Conservation (phyloP, 2,888 invertebrate genomes). For the Elegia similella region DNA sequence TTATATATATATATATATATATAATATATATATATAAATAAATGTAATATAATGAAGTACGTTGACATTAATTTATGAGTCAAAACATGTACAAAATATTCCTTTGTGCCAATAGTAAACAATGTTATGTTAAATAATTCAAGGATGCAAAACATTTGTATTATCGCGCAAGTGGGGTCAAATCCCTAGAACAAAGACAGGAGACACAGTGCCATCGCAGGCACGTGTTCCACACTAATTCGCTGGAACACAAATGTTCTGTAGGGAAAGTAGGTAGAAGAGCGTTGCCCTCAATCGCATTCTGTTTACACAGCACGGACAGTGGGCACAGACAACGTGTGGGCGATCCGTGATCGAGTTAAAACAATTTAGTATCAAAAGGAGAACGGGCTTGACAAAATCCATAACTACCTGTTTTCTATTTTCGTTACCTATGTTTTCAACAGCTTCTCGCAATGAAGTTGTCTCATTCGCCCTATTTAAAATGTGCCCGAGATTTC, state of each 20-base stretch:
- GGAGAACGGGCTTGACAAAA: background rate
- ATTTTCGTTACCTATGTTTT: constrained; percentile 12
- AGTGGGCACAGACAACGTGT: constrained; percentile 28
- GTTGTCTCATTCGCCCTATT: constrained; percentile 45
- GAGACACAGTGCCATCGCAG: constrained; percentile 27
- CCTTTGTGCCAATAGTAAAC: constrained; percentile 12
- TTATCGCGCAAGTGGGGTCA: constrained; percentile 6
- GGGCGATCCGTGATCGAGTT: constrained; percentile 29
- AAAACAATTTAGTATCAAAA: constrained; percentile 12
- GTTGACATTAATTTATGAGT: background rate
- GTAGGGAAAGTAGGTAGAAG: constrained; percentile 62
- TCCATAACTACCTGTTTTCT: constrained; percentile 7
- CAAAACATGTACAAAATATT: background rate
- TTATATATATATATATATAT: too few species aligned
- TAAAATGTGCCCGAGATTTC: constrained; percentile 47
- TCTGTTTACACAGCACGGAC: constrained; percentile 36
- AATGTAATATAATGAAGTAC: background rate
- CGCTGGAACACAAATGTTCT: constrained; percentile 35
- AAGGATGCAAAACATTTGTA: constrained; percentile 5
- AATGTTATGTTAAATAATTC: constrained; percentile 3
- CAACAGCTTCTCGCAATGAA: constrained; percentile 11
- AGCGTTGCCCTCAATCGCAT: constrained; percentile 51
- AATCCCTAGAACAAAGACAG: constrained; percentile 17
- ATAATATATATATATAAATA: too few species aligned
- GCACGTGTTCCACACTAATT: constrained; percentile 20